Conservation (phyloP, 2,797 vertebrate species). For the Muraenolepis orangiensis region DNA sequence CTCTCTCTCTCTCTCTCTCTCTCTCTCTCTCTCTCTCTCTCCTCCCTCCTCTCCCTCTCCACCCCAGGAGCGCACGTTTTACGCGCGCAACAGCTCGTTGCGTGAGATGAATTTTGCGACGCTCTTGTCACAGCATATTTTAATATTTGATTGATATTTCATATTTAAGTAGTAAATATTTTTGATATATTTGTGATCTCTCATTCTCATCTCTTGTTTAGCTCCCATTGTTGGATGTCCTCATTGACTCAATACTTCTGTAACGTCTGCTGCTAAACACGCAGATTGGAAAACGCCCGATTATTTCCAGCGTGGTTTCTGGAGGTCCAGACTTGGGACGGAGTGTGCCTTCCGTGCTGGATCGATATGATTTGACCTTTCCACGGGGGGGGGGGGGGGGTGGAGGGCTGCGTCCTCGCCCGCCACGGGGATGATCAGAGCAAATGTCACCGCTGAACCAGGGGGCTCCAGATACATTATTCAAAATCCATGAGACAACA, state of each 20-base stretch:
- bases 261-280: neutral
- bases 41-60: constrained; percentile 35
- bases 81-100: constrained; percentile 42
- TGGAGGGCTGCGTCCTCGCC: constrained; percentile 49
- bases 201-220: neutral
- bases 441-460: constrained; percentile 71
- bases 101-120: neutral
- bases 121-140: neutral
- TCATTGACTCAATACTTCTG: neutral
- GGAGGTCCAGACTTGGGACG: constrained; percentile 37
- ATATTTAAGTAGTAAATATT: no score
- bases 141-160: neutral
- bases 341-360: constrained; percentile 45
- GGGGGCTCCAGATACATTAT: constrained; percentile 61
- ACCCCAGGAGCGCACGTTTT: constrained; percentile 56
- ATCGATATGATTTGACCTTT: constrained; percentile 76
- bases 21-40: constrained; percentile 17
- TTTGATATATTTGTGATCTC: neutral
- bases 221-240: neutral
- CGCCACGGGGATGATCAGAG: constrained; percentile 57
- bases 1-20: constrained; percentile 28
- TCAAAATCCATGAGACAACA: constrained; percentile 58
- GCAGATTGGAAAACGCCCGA: neutral
- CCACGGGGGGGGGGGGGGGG: constrained; percentile 50
- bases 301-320: neutral